Conservation (phyloP, 2,113 vertebrate species). For the Pollachius pollachius region DNA sequence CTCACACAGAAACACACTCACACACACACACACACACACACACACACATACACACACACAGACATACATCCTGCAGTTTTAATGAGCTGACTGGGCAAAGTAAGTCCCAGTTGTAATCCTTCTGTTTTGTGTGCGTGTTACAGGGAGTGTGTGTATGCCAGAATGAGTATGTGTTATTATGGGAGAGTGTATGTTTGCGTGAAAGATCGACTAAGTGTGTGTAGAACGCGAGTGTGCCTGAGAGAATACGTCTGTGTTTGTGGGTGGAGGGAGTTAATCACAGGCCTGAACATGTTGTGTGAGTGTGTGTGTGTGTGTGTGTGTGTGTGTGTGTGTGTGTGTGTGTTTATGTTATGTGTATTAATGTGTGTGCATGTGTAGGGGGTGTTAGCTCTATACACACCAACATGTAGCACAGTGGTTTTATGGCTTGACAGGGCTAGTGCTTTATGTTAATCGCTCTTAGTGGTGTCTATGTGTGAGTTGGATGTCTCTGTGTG, state of each 20-base stretch:
- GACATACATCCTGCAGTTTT: conserved; percentile 33
- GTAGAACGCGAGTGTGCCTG: conserved; percentile 1
- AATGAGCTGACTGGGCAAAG: conserved; percentile 58
- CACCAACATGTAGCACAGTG: too few species aligned
- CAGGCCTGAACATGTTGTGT: background rate
- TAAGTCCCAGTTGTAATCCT: conserved; percentile 44
- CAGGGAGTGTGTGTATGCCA: background rate
- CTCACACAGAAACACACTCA: conserved; percentile 10
- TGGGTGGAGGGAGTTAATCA: background rate
- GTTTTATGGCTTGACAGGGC: too few species aligned
- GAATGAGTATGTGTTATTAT: conserved; percentile 7
- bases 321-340: conserved; percentile 4
- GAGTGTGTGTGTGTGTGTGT: conserved; percentile 7
- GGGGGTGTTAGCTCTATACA: background rate
- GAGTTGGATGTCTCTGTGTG: too few species aligned
- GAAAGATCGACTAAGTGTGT: conserved; percentile 28
- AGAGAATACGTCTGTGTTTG: conserved; percentile 6
- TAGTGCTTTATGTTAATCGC: too few species aligned
- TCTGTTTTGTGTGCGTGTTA: conserved; percentile 27
- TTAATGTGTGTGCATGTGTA: conserved; percentile 7
- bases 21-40: conserved; percentile 11
- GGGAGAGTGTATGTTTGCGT: conserved; percentile 20
- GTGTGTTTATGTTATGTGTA: background rate
- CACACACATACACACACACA: conserved; percentile 1
- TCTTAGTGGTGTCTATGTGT: too few species aligned